Conservation (phyloP, 2,888 invertebrate genomes). For the Catocala nupta region DNA sequence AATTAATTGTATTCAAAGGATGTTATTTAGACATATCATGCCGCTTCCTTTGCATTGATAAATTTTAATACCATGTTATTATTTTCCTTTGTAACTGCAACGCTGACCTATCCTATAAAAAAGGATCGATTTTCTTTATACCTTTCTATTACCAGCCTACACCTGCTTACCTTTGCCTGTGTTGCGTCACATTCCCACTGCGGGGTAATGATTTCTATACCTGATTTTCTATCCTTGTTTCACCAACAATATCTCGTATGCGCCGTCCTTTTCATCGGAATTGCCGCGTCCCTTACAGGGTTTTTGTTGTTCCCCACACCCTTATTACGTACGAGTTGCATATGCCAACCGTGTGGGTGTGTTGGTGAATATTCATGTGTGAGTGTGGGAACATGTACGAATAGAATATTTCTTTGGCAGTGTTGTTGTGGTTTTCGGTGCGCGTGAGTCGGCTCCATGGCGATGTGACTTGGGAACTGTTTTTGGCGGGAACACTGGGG, state of each 20-base stretch:
- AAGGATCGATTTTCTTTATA: conserved; percentile 72
- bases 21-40: conserved; percentile 30
- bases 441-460: conserved; percentile 61
- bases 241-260: conserved; percentile 47
- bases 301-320: conserved; percentile 79
- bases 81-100: conserved; percentile 47
- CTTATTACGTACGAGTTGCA: conserved; percentile 75
- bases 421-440: conserved; percentile 67
- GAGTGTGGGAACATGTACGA: conserved; percentile 66
- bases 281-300: conserved; percentile 70
- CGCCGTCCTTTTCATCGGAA: conserved; percentile 65
- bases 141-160: conserved; percentile 73
- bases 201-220: conserved; percentile 78
- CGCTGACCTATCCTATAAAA: conserved; percentile 79
- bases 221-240: conserved; percentile 71
- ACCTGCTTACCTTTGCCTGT: conserved; percentile 76
- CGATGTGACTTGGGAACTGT: conserved; percentile 62
- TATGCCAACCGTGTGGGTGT: conserved; percentile 72
- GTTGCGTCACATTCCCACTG: conserved; percentile 79
- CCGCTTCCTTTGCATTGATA: conserved; percentile 23
- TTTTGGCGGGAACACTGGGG: conserved; percentile 76
- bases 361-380: conserved; percentile 59
- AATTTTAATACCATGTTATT: conserved; percentile 43
- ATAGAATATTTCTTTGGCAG: conserved; percentile 63
- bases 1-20: conserved; percentile 20